Evolutionary conservation across 2,888 invertebrate genomes (phyloP).

Genomic region (Pachycephus smyrnensis): DNA sequence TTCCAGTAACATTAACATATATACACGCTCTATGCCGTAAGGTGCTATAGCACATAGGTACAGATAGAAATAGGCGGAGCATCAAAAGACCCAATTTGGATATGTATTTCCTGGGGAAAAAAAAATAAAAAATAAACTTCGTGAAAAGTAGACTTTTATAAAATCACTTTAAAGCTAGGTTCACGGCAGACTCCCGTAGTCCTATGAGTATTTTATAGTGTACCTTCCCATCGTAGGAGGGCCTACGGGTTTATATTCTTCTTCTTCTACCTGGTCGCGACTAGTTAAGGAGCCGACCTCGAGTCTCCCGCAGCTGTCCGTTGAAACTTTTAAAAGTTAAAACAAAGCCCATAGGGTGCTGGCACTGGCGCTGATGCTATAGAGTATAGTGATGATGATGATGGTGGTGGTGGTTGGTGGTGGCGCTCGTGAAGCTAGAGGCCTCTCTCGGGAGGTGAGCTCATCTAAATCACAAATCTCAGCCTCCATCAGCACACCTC

Average conservation of each 20-base stretch:
- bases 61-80: not conserved
- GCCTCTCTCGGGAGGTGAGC: conserved; percentile 27
- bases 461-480: conserved; percentile 67
- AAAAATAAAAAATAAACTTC: not conserved
- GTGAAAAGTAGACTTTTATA: not conserved
- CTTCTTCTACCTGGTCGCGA: conserved; percentile 44
- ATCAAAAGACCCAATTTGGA: not conserved
- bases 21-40: not conserved
- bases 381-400: conserved; percentile 1
- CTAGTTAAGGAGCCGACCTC: conserved; percentile 44
- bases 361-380: conserved; percentile 10
- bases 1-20: not conserved
- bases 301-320: conserved; percentile 44
- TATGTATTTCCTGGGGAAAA: not conserved
- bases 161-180: not conserved
- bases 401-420: conserved; percentile 18
- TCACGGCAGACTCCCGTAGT: not conserved
- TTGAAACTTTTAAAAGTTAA: conserved; percentile 52
- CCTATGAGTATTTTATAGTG: not conserved
- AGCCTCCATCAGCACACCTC: conserved; percentile 58
- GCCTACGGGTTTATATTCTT: conserved; percentile 14
- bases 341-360: conserved; percentile 49
- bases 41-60: not conserved
- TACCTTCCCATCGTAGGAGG: conserved; percentile 1
- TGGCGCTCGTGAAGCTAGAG: not conserved